Percentiles rank a stretch among this genome's conserved stretches.
These are phyloP conservation scores for Drosophila lacteicornis DNA, from an alignment of 1,140 invertebrate species.

Conservation along the genomic window DNA sequence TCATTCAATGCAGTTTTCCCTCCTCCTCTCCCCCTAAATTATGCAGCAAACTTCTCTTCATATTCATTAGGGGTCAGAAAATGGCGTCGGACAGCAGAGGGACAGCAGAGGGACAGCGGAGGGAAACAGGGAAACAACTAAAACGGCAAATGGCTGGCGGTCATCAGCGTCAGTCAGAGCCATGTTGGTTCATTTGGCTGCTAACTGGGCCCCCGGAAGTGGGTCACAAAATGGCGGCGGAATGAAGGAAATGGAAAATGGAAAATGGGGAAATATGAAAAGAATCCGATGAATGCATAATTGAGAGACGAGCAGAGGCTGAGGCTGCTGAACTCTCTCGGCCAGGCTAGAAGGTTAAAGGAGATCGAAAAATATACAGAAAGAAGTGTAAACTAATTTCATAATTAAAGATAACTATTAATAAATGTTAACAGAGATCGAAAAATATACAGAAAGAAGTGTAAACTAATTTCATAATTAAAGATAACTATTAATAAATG, in stretches of 20 bases:
- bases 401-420: background rate
- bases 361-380: background rate
- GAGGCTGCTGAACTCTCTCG: background rate
- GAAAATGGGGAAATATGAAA: slow-evolving; percentile 16
- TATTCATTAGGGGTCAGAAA: slow-evolving; percentile 70
- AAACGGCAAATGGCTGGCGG: slow-evolving; percentile 45
- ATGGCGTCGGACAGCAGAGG: background rate
- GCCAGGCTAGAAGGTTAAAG: background rate
- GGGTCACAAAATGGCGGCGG: slow-evolving; percentile 12
- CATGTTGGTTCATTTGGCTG: slow-evolving; percentile 50
- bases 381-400: background rate
- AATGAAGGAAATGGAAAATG: slow-evolving; percentile 4
- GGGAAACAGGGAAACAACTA: slow-evolving; percentile 22
- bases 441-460: background rate
- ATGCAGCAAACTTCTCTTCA: slow-evolving; percentile 77
- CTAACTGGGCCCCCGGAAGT: slow-evolving; percentile 20
- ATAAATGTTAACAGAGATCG: background rate
- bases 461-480: background rate
- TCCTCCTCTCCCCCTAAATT: slow-evolving; percentile 41
- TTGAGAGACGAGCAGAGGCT: slow-evolving; percentile 12
- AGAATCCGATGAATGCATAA: slow-evolving; percentile 47
- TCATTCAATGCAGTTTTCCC: slow-evolving; percentile 72
- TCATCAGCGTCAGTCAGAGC: slow-evolving; percentile 45
- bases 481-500: background rate
- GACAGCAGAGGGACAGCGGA: background rate